These are phyloP conservation scores for Sebastes diploproa DNA, from an alignment of 2,797 vertebrate genomes.

Conservation along the genomic window DNA sequence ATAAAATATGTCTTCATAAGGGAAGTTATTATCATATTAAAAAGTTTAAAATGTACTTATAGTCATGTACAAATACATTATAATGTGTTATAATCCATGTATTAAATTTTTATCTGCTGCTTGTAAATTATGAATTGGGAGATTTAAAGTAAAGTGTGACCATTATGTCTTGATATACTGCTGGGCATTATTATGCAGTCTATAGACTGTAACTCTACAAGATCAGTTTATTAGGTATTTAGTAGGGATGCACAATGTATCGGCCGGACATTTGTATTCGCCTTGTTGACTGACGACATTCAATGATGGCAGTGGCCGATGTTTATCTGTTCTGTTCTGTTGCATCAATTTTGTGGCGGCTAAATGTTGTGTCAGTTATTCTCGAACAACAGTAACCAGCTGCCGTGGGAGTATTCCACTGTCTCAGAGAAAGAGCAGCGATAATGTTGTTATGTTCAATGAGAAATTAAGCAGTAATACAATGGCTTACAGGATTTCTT, in stretches of 20 bases:
- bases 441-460: no score
- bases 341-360: no score
- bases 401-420: no score
- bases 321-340: no score
- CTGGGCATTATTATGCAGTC: background rate
- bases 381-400: no score
- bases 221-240: background rate
- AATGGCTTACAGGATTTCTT: no score
- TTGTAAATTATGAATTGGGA: rapidly evolving
- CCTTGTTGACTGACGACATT: no score
- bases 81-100: background rate
- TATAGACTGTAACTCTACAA: background rate
- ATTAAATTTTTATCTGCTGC: background rate
- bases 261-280: no score
- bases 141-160: background rate
- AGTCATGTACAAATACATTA: background rate
- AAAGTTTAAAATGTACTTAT: background rate
- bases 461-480: no score
- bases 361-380: no score
- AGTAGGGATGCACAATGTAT: rapidly evolving
- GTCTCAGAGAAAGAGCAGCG: no score
- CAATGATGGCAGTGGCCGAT: no score
- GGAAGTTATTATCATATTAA: background rate
- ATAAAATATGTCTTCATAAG: background rate
- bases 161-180: background rate